A percentile compares a stretch with the other conserved stretches of the same genome.
Conservation (phyloP, 2,113 vertebrate species). For the Pongo pygmaeus region DNA sequence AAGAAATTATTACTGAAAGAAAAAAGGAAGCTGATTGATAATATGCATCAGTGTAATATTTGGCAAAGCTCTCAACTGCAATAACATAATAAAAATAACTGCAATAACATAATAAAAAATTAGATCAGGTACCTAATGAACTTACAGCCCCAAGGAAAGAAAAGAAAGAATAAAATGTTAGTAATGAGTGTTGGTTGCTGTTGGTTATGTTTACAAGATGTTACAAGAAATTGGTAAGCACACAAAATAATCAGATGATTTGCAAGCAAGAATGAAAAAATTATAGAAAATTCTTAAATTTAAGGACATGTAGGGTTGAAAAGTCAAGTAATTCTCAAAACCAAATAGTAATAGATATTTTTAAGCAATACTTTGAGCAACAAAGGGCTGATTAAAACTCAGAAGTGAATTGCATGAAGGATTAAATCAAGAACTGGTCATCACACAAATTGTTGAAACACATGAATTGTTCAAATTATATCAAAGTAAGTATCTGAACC, state of each 20-base stretch:
- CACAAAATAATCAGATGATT: constrained; percentile 6
- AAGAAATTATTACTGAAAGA: background rate
- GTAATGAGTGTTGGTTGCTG: background rate
- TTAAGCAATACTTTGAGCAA: background rate
- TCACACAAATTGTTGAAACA: background rate
- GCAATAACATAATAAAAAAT: background rate
- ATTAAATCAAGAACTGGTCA: background rate
- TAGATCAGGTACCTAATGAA: background rate
- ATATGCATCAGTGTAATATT: background rate
- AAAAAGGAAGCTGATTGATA: background rate
- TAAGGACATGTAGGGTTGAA: background rate
- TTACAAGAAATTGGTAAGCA: background rate
- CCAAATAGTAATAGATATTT: background rate
- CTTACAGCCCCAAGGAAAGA: background rate
- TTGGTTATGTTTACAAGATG: background rate
- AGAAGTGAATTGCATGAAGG: background rate
- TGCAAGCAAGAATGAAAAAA: background rate
- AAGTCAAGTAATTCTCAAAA: background rate
- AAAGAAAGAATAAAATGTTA: background rate
- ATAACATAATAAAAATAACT: background rate
- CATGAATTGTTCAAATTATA: background rate
- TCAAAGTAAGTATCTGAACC: background rate
- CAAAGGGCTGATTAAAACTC: background rate
- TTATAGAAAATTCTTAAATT: background rate
- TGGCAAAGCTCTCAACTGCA: background rate